phyloP scores from a whole-genome alignment of 2,888 invertebrate species.

The Sicus ferrugineus region DNA sequence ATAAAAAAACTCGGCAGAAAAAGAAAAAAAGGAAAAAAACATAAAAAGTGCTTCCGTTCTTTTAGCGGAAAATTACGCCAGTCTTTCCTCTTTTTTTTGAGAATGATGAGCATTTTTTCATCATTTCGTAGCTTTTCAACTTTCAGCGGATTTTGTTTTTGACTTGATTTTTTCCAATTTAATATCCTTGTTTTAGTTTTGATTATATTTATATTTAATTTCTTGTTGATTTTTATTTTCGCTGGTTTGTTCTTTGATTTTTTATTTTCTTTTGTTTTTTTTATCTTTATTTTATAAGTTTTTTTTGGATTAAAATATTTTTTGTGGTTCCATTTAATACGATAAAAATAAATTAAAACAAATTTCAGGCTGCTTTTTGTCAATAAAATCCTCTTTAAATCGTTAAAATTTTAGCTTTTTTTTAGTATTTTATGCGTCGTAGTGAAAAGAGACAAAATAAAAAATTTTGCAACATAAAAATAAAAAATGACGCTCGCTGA shows the following conservation, averaged over 20 bases:
- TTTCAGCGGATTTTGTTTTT: not conserved
- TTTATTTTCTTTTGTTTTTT: constrained; percentile 6
- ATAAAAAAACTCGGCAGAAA: constrained; percentile 5
- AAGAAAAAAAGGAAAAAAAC: no score
- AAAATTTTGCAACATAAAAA: not conserved
- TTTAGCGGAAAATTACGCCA: constrained; percentile 11
- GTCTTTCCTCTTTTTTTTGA: no score
- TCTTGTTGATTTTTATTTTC: not conserved
- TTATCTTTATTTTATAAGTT: not conserved
- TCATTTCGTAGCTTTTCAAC: not conserved
- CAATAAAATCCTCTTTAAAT: no score
- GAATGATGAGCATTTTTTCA: no score
- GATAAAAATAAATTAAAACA: not conserved
- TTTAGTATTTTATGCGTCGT: no score
- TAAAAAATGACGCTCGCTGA: not conserved
- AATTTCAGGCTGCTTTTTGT: no score
- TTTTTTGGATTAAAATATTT: not conserved
- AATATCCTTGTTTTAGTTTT: not conserved
- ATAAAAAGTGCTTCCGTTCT: constrained; percentile 22
- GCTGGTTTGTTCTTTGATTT: not conserved
- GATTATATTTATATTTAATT: not conserved
- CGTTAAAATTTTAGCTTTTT: no score
- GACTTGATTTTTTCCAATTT: not conserved
- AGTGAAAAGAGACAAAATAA: not conserved
- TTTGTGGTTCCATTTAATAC: not conserved